Evolutionary conservation across 2,113 vertebrate species (phyloP).

Genomic region (Ptilonorhynchus violaceus): DNA sequence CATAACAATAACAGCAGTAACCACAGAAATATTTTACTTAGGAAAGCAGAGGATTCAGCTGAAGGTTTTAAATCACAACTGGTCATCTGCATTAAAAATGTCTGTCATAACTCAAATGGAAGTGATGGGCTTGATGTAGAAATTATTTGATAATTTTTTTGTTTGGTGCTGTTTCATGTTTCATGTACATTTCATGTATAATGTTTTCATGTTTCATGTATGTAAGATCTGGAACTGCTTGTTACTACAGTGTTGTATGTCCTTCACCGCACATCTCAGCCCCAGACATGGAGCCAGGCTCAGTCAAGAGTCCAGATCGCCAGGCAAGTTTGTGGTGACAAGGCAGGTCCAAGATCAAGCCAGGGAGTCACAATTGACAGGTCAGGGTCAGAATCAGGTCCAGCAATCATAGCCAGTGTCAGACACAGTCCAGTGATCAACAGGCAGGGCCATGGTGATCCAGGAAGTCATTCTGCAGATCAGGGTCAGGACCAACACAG

Average conservation of each 20-base stretch:
- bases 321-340: not conserved
- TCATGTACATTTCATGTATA: too few species aligned
- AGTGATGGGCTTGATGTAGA: not conserved
- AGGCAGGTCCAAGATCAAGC: not conserved
- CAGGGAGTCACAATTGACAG: not conserved
- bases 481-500: accelerated
- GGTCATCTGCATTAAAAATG: not conserved
- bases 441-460: not conserved
- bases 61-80: not conserved
- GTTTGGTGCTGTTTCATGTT: not conserved
- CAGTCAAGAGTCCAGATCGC: not conserved
- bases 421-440: not conserved
- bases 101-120: not conserved
- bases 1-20: not conserved
- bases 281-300: not conserved
- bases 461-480: not conserved
- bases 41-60: not conserved
- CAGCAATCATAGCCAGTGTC: not conserved
- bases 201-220: too few species aligned
- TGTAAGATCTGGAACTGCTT: not conserved
- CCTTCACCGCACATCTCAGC: too few species aligned
- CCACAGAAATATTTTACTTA: not conserved
- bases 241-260: not conserved
- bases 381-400: not conserved
- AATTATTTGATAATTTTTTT: not conserved